Conservation (phyloP, 2,888 invertebrate species). For the Euphydryas editha region DNA sequence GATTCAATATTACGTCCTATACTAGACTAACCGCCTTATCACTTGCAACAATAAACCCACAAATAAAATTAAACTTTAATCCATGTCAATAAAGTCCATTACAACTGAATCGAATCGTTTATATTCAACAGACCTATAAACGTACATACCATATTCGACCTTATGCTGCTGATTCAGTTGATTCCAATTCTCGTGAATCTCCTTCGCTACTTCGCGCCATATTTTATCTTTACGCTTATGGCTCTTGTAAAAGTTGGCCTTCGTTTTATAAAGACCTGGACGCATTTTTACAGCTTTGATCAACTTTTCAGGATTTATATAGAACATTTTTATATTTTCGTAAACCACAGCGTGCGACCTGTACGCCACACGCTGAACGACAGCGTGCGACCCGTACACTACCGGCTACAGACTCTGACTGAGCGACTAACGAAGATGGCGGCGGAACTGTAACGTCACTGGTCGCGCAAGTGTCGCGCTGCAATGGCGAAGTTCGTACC, state of each 20-base stretch:
- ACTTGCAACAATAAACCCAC: neutral
- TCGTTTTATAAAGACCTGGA: slow-evolving; percentile 57
- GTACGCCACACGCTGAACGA: no score
- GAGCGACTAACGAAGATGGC: slow-evolving; percentile 60
- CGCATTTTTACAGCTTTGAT: slow-evolving; percentile 57
- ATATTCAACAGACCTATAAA: neutral
- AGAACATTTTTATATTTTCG: slow-evolving; percentile 39
- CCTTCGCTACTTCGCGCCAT: slow-evolving; percentile 59
- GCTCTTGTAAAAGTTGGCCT: slow-evolving; percentile 46
- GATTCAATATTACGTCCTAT: slow-evolving; percentile 17
- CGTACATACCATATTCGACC: slow-evolving; percentile 54
- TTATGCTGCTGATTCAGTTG: slow-evolving; percentile 52
- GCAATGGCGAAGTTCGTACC: slow-evolving; percentile 40
- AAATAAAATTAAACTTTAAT: neutral
- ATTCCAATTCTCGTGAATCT: slow-evolving; percentile 57
- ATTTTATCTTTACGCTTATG: slow-evolving; percentile 54
- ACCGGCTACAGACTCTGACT: no score
- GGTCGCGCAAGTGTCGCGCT: slow-evolving; percentile 54
- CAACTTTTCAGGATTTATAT: slow-evolving; percentile 53
- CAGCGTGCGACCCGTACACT: slow-evolving; percentile 50
- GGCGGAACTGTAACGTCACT: slow-evolving; percentile 42
- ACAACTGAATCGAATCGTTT: neutral
- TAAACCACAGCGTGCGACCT: no score
- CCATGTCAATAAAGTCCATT: neutral
- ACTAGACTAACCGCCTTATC: slow-evolving; percentile 12